Evolutionary conservation across 2,888 invertebrate genomes (phyloP), one percentile per base, ranked within the genome.

Genomic region (Polydesmus complanatus): DNA sequence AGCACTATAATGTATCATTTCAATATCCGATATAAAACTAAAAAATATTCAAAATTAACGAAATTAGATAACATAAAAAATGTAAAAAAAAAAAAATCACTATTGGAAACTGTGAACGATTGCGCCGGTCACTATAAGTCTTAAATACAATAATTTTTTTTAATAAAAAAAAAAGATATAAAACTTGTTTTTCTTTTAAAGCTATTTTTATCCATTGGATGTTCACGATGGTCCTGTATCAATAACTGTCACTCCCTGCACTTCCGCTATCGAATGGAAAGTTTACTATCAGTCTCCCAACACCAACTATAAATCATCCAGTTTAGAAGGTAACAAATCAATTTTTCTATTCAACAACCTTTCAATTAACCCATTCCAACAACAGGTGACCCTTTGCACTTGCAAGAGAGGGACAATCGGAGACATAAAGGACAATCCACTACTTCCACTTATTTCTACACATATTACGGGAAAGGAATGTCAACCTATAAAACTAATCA

Each of bases 201-300:
- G 75, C 57, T 72, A 71, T 59, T 70, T 72, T 61, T 74, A 73
- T 66, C 64, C 71, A 27, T 69, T 72, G 49, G 68, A 72, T 23
- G 68, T 70, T 25, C 64, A 69, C 18, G 66, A 68, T 49, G 69
- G 68, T 8, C 70, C 71, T 5, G 63, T 75, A 27, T 71, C 71
- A 53, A 68, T 76, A 26, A 70, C 73, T 2, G 71, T 75, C 5
- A 74, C 72, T 1, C 76, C 76, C 1, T 76, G 76, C 65, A 73
- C 74, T 1, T 73, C 74, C 1, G 67, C 71, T 22, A 66, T 76
- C 8, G 65, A 70, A 21, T 75, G 73, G 73, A 70, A 65, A 37
- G 68, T 74, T 3, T 68, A 68, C 51, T 68, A 71, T 49, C 68
- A 60, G 18, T 25, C 60, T 19, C 47, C 52, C 37, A 37, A 14